These are phyloP conservation scores for Seira sanloemensis DNA, from an alignment of 2,888 invertebrate species.

Conservation along the genomic window DNA sequence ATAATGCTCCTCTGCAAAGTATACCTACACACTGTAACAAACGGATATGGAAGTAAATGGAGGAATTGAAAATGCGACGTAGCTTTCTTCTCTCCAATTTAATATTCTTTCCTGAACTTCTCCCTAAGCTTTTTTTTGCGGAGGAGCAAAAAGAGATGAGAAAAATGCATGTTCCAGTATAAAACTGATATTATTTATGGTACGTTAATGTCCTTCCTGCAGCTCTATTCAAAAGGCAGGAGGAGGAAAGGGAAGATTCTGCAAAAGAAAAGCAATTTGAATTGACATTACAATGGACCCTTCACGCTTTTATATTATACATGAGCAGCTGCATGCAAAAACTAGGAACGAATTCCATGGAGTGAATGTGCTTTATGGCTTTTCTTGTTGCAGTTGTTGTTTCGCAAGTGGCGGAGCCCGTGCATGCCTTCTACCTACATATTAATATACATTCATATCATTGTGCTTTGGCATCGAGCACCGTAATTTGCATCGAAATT, in stretches of 20 bases:
- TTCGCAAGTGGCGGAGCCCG: neutral
- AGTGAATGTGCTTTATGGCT: slow-evolving; percentile 23
- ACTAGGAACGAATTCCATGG: neutral
- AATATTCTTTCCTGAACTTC: slow-evolving; percentile 39
- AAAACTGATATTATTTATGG: slow-evolving; percentile 24
- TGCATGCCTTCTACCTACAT: too few species aligned
- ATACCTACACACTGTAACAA: slow-evolving; percentile 32
- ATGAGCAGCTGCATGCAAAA: slow-evolving; percentile 4
- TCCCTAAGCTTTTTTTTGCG: neutral
- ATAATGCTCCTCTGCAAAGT: slow-evolving; percentile 46
- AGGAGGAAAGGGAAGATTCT: neutral
- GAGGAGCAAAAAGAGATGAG: slow-evolving; percentile 17
- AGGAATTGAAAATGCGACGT: slow-evolving; percentile 47
- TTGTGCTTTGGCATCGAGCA: neutral
- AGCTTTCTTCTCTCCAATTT: slow-evolving; percentile 42
- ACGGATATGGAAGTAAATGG: neutral
- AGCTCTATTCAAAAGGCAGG: neutral
- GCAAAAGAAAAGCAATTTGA: slow-evolving; percentile 25
- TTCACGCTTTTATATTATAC: slow-evolving; percentile 1
- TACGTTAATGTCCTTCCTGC: neutral
- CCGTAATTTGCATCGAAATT: slow-evolving; percentile 22
- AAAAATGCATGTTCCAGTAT: slow-evolving; percentile 1
- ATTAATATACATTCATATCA: too few species aligned
- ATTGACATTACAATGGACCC: slow-evolving; percentile 27
- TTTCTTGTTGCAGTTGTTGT: slow-evolving; percentile 41